Conservation (phyloP, 2,113 vertebrate species). For the Thryonomys swinderianus region DNA sequence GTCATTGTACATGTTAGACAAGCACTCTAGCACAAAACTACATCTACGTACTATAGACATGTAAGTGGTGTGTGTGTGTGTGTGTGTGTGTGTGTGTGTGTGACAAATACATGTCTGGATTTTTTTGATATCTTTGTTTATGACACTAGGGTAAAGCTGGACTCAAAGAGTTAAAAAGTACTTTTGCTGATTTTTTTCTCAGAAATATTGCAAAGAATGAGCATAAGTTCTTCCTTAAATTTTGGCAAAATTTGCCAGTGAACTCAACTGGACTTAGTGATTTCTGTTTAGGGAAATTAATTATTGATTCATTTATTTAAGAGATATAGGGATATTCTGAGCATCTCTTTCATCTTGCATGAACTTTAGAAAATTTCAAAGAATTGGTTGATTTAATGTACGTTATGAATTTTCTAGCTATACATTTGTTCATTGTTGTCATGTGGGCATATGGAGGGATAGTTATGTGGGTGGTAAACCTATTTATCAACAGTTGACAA, state of each 20-base stretch:
- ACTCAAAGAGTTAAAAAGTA: background rate
- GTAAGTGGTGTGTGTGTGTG: background rate
- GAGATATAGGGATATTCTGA: background rate
- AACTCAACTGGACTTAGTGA: background rate
- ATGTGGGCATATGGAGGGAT: background rate
- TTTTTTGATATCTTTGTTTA: background rate
- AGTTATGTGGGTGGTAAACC: background rate
- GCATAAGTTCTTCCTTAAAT: background rate
- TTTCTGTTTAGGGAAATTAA: conserved; percentile 2
- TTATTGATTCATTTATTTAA: background rate
- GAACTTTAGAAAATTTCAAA: background rate
- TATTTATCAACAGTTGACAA: background rate
- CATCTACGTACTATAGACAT: background rate
- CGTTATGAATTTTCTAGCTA: background rate
- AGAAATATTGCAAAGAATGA: background rate
- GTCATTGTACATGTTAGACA: background rate
- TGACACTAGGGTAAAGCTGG: background rate
- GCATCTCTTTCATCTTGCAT: background rate
- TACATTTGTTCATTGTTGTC: background rate
- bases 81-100: background rate
- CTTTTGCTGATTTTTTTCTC: background rate
- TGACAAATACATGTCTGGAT: background rate
- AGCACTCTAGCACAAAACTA: background rate
- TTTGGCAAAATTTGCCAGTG: background rate
- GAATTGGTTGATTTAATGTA: background rate